Conservation (phyloP, 1,140 invertebrate genomes). For the Phymastichus coffea region DNA sequence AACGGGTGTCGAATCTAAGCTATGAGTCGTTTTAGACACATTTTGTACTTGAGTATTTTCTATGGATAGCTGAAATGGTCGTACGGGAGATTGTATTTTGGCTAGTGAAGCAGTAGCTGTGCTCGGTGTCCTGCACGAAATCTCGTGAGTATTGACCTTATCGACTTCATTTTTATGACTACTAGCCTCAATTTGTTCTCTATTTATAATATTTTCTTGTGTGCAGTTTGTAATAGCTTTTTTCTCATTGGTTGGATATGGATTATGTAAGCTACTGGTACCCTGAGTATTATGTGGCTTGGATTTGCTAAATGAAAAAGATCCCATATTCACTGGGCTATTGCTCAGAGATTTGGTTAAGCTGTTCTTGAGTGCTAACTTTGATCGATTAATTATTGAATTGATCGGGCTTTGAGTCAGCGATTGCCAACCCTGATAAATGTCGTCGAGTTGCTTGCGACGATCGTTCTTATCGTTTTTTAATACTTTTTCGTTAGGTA, state of each 20-base stretch:
- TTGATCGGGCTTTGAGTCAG: slow-evolving; percentile 41
- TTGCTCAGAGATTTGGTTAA: slow-evolving; percentile 42
- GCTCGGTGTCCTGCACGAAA: background rate
- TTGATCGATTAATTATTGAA: slow-evolving; percentile 39
- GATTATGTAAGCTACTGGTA: too few relatives aligned
- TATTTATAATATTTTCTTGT: background rate
- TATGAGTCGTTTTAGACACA: slow-evolving; percentile 27
- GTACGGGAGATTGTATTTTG: slow-evolving; percentile 15
- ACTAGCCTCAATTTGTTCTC: slow-evolving; percentile 11
- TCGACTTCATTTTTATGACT: slow-evolving; percentile 18
- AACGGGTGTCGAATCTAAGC: slow-evolving; percentile 40
- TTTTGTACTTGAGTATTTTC: slow-evolving; percentile 30
- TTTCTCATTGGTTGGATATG: background rate
- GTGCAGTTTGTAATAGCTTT: background rate
- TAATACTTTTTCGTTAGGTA: slow-evolving; percentile 11
- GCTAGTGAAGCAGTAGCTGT: background rate
- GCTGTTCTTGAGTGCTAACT: slow-evolving; percentile 37
- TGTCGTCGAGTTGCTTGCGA: slow-evolving; percentile 24
- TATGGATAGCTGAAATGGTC: slow-evolving; percentile 1
- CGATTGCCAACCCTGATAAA: slow-evolving; percentile 35
- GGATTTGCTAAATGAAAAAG: slow-evolving; percentile 32
- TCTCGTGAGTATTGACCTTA: slow-evolving; percentile 17
- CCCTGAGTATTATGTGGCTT: background rate
- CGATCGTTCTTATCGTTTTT: slow-evolving; percentile 27
- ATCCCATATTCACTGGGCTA: slow-evolving; percentile 40